phyloP scores from a whole-genome alignment of 2,888 invertebrate species.

The Helicoverpa assulta region DNA sequence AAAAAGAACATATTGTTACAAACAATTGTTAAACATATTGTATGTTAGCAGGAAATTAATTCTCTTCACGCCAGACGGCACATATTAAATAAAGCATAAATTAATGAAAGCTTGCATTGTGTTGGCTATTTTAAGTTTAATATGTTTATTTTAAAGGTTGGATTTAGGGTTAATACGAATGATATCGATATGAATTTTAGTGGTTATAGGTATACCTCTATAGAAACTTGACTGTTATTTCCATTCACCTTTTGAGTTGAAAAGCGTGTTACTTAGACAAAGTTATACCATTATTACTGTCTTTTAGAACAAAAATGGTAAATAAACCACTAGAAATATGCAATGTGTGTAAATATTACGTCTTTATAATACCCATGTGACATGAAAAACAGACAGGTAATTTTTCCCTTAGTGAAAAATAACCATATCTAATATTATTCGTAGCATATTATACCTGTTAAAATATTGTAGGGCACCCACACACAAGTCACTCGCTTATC shows the following conservation, averaged over 20 bases:
- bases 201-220: too few relatives aligned
- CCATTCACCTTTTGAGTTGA: too few relatives aligned
- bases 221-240: background rate
- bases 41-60: constrained; percentile 42
- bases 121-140: constrained; percentile 14
- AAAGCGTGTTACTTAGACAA: too few relatives aligned
- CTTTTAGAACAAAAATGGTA: too few relatives aligned
- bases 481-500: background rate
- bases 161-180: background rate
- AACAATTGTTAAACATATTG: constrained; percentile 34
- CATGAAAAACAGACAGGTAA: too few relatives aligned
- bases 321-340: too few relatives aligned
- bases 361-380: too few relatives aligned
- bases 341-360: too few relatives aligned
- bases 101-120: constrained; percentile 33
- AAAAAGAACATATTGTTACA: constrained; percentile 15
- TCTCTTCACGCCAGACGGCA: constrained; percentile 21
- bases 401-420: too few relatives aligned
- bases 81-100: constrained; percentile 45
- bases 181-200: background rate
- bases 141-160: background rate
- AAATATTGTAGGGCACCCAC: background rate
- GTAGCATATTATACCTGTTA: too few relatives aligned
- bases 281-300: too few relatives aligned
- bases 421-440: too few relatives aligned